Conservation (phyloP, 2,888 invertebrate species). For the Vandiemenella viatica region DNA sequence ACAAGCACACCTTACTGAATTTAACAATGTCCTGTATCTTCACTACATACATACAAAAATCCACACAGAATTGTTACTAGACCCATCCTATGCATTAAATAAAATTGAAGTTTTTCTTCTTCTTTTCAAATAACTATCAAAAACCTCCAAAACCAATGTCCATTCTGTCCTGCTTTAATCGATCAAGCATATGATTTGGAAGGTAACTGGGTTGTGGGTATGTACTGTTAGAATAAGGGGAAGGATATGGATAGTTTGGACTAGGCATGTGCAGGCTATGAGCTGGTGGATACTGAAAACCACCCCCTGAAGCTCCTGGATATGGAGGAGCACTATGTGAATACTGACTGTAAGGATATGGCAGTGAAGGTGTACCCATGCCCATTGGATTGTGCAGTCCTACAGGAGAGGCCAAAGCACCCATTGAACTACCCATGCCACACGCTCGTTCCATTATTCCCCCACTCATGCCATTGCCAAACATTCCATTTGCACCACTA, state of each 20-base stretch:
- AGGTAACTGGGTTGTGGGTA: constrained; percentile 25
- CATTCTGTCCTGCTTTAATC: constrained; percentile 32
- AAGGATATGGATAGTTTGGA: constrained; percentile 49
- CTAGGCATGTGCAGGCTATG: constrained; percentile 50
- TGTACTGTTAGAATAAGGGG: constrained; percentile 27
- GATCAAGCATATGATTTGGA: constrained; percentile 33
- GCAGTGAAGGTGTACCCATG: constrained; percentile 19
- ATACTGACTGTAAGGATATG: constrained; percentile 28
- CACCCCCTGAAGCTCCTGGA: constrained; percentile 19
- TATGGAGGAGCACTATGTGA: constrained; percentile 24
- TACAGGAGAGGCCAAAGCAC: constrained; percentile 9
- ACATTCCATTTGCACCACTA: constrained; percentile 15
- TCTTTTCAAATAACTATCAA: constrained; percentile 23
- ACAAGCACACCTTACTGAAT: constrained; percentile 15
- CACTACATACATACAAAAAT: constrained; percentile 1
- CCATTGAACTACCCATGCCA: constrained; percentile 20
- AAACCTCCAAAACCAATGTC: constrained; percentile 37
- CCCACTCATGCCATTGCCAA: constrained; percentile 14
- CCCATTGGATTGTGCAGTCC: constrained; percentile 20
- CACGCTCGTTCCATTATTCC: constrained; percentile 18
- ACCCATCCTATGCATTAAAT: background rate
- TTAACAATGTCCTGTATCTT: constrained; percentile 3
- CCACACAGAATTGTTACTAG: constrained; percentile 1
- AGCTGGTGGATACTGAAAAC: constrained; percentile 27
- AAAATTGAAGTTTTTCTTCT: background rate